These are phyloP conservation scores for Rhabdornis inornatus DNA, from an alignment of 2,113 vertebrate genomes.

Conservation along the genomic window DNA sequence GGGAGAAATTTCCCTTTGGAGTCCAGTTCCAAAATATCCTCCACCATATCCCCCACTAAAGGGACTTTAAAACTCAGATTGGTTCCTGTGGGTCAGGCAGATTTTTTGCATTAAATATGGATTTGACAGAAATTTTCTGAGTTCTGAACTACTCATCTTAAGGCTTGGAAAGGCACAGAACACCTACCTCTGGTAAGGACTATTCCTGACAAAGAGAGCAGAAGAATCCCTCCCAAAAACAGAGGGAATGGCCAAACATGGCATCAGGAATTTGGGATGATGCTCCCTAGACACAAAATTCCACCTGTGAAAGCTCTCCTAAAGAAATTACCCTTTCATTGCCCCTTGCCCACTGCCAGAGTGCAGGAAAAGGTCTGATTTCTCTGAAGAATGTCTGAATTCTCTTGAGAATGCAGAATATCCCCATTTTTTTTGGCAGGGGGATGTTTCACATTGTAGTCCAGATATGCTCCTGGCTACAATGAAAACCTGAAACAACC, in stretches of 20 bases:
- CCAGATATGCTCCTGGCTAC: not conserved
- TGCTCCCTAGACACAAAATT: not conserved
- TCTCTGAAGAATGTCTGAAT: not conserved
- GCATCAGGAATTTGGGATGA: not conserved
- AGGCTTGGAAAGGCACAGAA: not conserved
- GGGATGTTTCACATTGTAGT: not conserved
- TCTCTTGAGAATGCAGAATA: not conserved
- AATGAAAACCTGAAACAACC: not conserved
- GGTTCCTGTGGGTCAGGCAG: not conserved
- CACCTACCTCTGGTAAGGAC: not conserved
- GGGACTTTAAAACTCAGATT: not conserved
- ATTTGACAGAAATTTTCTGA: not conserved
- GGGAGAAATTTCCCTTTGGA: not conserved
- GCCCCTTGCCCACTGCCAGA: not conserved
- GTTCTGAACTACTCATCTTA: not conserved
- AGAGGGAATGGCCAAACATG: not conserved
- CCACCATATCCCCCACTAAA: not conserved
- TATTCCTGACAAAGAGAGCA: not conserved
- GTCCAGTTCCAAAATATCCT: not conserved
- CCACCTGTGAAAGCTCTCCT: not conserved
- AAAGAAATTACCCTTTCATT: not conserved
- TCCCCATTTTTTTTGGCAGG: not conserved
- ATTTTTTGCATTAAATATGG: not conserved
- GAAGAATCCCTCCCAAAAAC: not conserved
- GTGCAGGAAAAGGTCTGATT: not conserved